Base-by-base conservation (phyloP, 2,797 vertebrate species). In the Pangasius krempfi region DNA sequence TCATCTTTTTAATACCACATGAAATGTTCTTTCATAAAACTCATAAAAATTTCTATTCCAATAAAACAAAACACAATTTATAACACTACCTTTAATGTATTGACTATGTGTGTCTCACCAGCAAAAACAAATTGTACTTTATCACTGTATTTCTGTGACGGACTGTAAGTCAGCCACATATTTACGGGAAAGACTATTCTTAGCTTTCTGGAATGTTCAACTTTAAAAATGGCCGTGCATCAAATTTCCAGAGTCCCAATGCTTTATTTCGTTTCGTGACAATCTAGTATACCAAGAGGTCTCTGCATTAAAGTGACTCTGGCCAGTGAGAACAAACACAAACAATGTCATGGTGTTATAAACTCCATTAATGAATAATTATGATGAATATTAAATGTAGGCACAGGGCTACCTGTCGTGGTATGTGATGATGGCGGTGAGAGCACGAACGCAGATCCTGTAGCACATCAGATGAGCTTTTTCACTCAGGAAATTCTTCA, bases 381-480 rank as follows among this genome's bases (percentile, higher is more conserved):
- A 44, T 82, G 58, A 40, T 22, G 14, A 50, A 60, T 27, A 60
- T 6, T 60, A 37, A 79, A 79, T 18, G 6, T 1, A 20, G 2
- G 12, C 2, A 6, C 4, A 9, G n/a, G 20, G 9, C 33, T 52
- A 98, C 98, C 97, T 95, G 96, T 98, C 96, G 0, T 99, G 97
- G 94, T 98, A 98, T 76, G 97, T 98, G 91, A 99, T 97, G 92
- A 98, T 97, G 91, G 97, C 98, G 0, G 98, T 97, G 73, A 99
- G 96, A 44, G 98, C 96, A 37, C 96, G 94, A 44, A 97, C 97
- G 0, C 97, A 99, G 93, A 99, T 97, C 87, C 96, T 94, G 92
- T 98, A 98, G 90, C 97, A 98, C 97, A 98, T 97, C 88, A 97
- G 92, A 92, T 99, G 98, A 4, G 97, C 95, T 0, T 97, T 97